Percentiles rank a stretch among this genome's conserved stretches.
Conservation (phyloP, 2,888 invertebrate species). For the Chaitophorus viminalis region DNA sequence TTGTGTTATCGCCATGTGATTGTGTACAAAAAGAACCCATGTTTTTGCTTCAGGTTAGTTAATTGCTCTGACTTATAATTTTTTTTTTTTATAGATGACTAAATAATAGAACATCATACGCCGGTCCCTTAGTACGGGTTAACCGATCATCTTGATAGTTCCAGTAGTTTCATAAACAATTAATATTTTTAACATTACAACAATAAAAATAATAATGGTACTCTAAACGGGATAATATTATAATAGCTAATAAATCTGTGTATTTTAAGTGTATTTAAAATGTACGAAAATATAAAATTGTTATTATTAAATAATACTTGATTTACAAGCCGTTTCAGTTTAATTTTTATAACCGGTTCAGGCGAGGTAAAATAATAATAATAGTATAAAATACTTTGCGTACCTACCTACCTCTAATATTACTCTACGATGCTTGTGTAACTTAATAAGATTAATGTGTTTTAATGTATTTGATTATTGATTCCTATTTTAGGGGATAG, state of each 20-base stretch:
- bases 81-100: constrained; percentile 19
- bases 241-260: neutral
- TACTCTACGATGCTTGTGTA: neutral
- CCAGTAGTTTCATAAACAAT: constrained; percentile 19
- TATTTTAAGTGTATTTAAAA: neutral
- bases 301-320: neutral
- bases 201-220: too few species aligned
- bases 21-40: constrained; percentile 95
- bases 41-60: constrained; percentile 98
- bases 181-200: neutral
- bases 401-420: neutral
- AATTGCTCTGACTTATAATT: constrained; percentile 65
- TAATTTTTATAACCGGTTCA: constrained; percentile 28
- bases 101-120: neutral
- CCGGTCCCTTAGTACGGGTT: neutral
- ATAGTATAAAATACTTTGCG: neutral
- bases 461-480: neutral
- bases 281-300: neutral
- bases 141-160: neutral
- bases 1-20: constrained; percentile 99
- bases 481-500: neutral
- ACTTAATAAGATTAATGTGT: constrained; percentile 31
- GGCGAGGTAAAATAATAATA: constrained; percentile 22
- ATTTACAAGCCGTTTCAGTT: neutral
- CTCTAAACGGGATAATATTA: neutral